Evolutionary conservation across 2,113 vertebrate genomes (phyloP).

Genomic region (Madoqua kirkii): DNA sequence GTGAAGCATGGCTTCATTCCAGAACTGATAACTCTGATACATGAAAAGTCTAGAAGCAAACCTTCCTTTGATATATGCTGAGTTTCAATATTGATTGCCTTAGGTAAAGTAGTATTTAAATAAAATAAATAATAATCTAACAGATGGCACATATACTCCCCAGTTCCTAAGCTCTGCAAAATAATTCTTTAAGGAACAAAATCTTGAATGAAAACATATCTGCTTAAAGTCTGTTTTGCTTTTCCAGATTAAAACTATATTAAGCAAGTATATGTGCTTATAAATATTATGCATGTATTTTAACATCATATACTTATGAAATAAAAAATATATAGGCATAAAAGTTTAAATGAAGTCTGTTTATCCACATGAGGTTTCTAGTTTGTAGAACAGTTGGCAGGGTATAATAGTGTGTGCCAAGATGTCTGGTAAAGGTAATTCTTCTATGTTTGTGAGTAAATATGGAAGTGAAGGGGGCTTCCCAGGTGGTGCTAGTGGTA

Average conservation of each 20-base stretch:
- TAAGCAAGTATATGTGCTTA: background rate
- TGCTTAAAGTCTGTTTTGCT: background rate
- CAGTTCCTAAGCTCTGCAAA: background rate
- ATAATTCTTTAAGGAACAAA: background rate
- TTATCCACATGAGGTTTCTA: background rate
- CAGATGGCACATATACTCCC: background rate
- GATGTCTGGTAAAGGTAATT: background rate
- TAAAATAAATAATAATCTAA: background rate
- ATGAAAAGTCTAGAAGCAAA: background rate
- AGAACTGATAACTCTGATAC: background rate
- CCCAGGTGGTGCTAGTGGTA: background rate
- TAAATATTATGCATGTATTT: background rate
- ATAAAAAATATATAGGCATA: background rate
- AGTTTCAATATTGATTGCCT: background rate
- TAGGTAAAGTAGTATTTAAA: background rate
- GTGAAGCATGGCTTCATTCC: background rate
- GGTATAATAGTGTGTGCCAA: background rate
- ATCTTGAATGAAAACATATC: background rate
- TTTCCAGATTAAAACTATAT: background rate
- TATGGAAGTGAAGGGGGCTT: background rate
- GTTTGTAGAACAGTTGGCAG: background rate
- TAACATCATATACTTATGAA: background rate
- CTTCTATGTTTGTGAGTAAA: background rate
- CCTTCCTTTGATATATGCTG: background rate
- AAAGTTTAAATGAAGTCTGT: background rate